Conservation (phyloP, 2,797 vertebrate species). For the Falco peregrinus region DNA sequence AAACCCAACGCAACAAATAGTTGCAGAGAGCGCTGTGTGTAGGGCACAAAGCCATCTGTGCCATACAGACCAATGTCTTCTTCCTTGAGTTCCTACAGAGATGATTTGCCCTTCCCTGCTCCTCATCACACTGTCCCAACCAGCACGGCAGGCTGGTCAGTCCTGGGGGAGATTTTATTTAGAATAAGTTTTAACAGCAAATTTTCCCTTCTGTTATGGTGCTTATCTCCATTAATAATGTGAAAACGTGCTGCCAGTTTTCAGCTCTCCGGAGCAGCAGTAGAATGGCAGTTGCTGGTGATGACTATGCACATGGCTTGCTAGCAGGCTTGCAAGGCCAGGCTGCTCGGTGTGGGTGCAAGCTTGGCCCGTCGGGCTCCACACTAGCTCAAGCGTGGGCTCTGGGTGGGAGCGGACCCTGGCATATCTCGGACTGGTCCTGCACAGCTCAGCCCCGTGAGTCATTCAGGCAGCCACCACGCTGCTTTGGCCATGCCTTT, state of each 20-base stretch:
- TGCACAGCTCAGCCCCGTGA: background rate
- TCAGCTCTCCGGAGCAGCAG: background rate
- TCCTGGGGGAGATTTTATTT: background rate
- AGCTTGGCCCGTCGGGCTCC: fast-evolving
- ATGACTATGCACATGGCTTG: fast-evolving
- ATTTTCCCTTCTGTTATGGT: background rate
- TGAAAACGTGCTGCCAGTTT: background rate
- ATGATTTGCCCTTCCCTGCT: background rate
- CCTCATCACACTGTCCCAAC: background rate
- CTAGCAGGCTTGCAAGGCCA: background rate
- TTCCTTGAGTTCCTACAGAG: background rate
- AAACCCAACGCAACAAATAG: background rate
- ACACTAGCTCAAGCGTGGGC: background rate
- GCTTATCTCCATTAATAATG: background rate
- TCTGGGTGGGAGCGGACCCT: background rate
- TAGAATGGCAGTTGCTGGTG: background rate
- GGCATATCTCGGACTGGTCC: background rate
- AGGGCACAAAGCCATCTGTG: background rate
- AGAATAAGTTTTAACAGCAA: background rate
- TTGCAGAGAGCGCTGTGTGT: background rate
- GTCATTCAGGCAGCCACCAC: background rate
- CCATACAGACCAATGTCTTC: background rate
- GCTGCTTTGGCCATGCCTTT: background rate
- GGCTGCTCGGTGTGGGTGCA: background rate
- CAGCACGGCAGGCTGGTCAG: background rate